Evolutionary conservation across 2,113 vertebrate genomes (phyloP).

Genomic region (Bambusicola thoracicus): DNA sequence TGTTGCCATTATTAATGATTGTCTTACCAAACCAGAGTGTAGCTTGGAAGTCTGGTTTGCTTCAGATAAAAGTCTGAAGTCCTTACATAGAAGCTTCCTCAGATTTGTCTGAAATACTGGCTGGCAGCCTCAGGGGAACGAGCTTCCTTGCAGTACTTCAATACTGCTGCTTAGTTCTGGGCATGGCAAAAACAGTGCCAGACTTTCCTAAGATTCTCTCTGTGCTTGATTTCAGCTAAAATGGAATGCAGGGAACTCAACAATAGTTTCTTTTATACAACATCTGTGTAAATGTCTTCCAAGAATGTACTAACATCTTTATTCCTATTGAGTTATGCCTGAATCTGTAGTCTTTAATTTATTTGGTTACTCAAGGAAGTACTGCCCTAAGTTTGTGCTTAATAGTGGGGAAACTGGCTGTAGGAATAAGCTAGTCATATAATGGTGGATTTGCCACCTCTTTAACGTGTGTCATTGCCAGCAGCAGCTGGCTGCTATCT

Average conservation of each 20-base stretch:
- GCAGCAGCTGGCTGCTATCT: not conserved
- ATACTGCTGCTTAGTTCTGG: not conserved
- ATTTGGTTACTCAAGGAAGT: not conserved
- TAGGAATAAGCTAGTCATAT: not conserved
- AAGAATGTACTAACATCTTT: not conserved
- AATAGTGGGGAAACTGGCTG: not conserved
- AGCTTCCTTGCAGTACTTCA: constrained; percentile 33
- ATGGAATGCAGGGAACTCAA: not conserved
- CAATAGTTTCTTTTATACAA: not conserved
- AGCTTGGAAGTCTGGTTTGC: constrained; percentile 47
- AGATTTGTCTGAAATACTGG: constrained; percentile 49
- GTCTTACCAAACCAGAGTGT: constrained; percentile 3
- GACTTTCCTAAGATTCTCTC: constrained; percentile 11
- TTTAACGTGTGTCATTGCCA: rapidly evolving
- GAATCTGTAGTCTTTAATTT: not conserved
- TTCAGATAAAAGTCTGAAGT: constrained; percentile 60
- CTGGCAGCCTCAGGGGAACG: constrained; percentile 45
- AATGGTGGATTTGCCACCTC: not conserved
- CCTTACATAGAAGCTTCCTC: constrained; percentile 37
- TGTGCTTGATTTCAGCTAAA: constrained; percentile 9
- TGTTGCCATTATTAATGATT: constrained; percentile 46
- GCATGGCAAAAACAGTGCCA: not conserved
- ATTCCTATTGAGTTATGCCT: not conserved
- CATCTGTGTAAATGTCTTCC: not conserved
- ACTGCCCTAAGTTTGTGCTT: not conserved